Conservation (phyloP, 1,140 invertebrate species). For the Cherax quadricarinatus region DNA sequence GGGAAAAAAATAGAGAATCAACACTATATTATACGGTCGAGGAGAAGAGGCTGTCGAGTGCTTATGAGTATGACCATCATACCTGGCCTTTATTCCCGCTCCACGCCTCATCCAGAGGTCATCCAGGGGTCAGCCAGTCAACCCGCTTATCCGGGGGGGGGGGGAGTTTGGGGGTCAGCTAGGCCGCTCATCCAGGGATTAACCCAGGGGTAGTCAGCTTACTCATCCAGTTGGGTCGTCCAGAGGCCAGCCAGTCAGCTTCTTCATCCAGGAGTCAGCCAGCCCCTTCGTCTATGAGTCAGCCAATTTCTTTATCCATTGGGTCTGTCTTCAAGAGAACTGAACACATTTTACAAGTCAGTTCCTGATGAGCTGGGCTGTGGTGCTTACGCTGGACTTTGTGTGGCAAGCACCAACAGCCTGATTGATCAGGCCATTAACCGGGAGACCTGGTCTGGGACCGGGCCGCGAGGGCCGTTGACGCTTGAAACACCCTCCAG, state of each 20-base stretch:
- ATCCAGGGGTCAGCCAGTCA: background rate
- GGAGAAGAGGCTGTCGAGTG: constrained; percentile 7
- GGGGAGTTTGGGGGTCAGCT: background rate
- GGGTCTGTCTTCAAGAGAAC: too few species aligned
- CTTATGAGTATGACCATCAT: constrained; percentile 55
- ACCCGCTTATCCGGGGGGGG: too few species aligned
- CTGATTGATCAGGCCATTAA: too few species aligned
- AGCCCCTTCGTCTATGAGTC: background rate
- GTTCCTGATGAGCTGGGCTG: too few species aligned
- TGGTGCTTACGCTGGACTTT: too few species aligned
- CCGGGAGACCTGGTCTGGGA: too few species aligned
- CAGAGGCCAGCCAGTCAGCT: background rate
- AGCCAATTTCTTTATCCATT: too few species aligned
- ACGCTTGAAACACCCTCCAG: too few species aligned
- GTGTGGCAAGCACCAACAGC: too few species aligned
- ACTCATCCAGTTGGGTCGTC: background rate
- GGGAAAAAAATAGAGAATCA: constrained; percentile 41
- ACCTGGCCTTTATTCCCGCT: constrained; percentile 28
- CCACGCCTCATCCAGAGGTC: background rate
- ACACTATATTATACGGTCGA: constrained; percentile 60
- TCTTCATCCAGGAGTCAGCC: background rate
- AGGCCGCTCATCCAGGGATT: background rate
- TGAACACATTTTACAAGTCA: too few species aligned
- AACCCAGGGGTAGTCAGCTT: background rate
- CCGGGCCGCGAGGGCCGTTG: too few species aligned